Conservation (phyloP, 1,140 invertebrate species). For the Neodiprion pinetum region DNA sequence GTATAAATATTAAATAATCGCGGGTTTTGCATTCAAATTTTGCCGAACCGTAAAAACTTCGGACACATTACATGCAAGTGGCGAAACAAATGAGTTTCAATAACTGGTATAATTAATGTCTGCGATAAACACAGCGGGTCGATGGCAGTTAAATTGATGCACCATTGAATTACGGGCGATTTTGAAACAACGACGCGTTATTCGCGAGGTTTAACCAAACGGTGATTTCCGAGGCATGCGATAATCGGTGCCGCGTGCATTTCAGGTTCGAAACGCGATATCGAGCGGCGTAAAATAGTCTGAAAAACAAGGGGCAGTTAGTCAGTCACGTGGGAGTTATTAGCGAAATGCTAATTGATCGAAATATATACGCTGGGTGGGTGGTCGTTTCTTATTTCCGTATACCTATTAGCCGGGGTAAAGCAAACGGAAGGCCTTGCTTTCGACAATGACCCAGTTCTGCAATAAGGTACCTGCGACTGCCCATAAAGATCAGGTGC, state of each 20-base stretch:
- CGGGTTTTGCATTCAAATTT: no score
- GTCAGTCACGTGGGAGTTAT: neutral
- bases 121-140: no score
- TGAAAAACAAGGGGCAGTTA: neutral
- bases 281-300: neutral
- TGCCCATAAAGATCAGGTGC: constrained; percentile 3
- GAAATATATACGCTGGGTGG: neutral
- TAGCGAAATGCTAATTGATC: neutral
- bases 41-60: no score
- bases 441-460: constrained; percentile 20
- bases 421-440: constrained; percentile 2
- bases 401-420: neutral
- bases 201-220: neutral
- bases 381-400: constrained; percentile 12
- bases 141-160: no score
- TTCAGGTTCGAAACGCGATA: neutral
- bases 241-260: neutral
- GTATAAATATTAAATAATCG: no score
- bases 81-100: no score
- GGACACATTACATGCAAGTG: no score
- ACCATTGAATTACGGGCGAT: no score
- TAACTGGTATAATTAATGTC: no score
- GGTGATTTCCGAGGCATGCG: neutral
- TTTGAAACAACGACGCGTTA: no score
- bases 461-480: neutral